phyloP scores from a whole-genome alignment of 2,888 invertebrate genomes.

The Drosophila imparisetae region DNA sequence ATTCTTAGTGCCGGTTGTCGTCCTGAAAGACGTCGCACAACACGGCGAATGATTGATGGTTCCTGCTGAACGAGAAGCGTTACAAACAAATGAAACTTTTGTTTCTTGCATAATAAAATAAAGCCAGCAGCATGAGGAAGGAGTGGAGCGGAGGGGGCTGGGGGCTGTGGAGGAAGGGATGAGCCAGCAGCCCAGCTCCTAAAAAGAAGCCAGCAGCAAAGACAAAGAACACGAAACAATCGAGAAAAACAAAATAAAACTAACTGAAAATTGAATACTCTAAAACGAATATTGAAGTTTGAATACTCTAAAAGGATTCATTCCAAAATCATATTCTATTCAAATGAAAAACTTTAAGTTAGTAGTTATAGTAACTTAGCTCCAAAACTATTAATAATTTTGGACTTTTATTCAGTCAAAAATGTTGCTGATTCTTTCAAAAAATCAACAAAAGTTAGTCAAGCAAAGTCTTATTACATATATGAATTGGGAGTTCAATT shows the following conservation, averaged over 20 bases:
- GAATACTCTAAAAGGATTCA: not conserved
- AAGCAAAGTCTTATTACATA: not conserved
- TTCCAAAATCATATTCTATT: not conserved
- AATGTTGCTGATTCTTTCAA: not conserved
- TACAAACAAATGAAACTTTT: slow-evolving; percentile 80
- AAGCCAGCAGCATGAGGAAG: slow-evolving; percentile 29
- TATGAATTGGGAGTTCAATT: not conserved
- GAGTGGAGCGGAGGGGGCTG: not conserved
- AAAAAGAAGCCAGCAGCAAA: slow-evolving; percentile 9
- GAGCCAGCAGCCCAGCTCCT: not conserved
- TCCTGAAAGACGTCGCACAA: slow-evolving; percentile 66
- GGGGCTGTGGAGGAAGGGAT: not conserved
- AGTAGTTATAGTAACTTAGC: not conserved
- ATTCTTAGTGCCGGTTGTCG: slow-evolving; percentile 19
- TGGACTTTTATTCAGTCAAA: not conserved
- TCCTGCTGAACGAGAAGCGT: slow-evolving; percentile 70
- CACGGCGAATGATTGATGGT: slow-evolving; percentile 79
- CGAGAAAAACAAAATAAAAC: not conserved
- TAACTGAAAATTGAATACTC: slow-evolving; percentile 16
- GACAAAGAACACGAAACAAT: slow-evolving; percentile 8
- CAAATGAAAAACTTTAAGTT: not conserved
- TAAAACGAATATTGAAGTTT: not conserved
- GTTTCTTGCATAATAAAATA: slow-evolving; percentile 79
- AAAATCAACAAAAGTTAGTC: not conserved
- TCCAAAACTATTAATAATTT: not conserved